phyloP scores from a whole-genome alignment of 2,113 vertebrate genomes.

The Alligator sinensis region DNA sequence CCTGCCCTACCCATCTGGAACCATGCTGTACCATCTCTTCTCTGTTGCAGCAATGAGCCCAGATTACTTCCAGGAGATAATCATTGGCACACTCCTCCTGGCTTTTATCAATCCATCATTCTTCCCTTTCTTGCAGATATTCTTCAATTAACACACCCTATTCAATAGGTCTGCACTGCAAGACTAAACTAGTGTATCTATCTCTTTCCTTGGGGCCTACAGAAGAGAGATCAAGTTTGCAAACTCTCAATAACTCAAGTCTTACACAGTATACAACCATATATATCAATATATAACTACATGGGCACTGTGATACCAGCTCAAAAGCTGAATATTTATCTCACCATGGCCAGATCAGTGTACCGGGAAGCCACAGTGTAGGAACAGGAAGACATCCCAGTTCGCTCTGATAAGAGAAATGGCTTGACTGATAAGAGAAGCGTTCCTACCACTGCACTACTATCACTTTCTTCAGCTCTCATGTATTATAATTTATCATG shows the following conservation, averaged over 20 bases:
- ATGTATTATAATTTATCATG: constrained; percentile 46
- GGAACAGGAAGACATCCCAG: constrained; percentile 15
- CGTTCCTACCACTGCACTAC: background rate
- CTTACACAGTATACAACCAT: background rate
- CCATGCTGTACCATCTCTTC: background rate
- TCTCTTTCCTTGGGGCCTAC: background rate
- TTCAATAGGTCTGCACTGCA: background rate
- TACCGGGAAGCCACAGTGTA: background rate
- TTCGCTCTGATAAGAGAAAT: constrained; percentile 22
- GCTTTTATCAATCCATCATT: background rate
- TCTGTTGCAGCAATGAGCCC: background rate
- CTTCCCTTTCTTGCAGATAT: background rate
- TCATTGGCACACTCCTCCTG: background rate
- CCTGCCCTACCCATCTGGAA: background rate
- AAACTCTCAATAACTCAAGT: background rate
- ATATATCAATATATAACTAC: background rate
- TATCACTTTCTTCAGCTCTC: constrained; percentile 70
- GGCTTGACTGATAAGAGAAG: background rate
- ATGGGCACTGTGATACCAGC: background rate
- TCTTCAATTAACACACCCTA: background rate
- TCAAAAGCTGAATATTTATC: background rate
- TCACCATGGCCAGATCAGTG: background rate
- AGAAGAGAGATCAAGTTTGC: background rate
- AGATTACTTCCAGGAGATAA: background rate
- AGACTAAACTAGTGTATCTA: background rate